Evolutionary conservation across 2,113 vertebrate species (phyloP), one percentile per base, ranked within the genome.

Genomic region (Oreochromis aureus): DNA sequence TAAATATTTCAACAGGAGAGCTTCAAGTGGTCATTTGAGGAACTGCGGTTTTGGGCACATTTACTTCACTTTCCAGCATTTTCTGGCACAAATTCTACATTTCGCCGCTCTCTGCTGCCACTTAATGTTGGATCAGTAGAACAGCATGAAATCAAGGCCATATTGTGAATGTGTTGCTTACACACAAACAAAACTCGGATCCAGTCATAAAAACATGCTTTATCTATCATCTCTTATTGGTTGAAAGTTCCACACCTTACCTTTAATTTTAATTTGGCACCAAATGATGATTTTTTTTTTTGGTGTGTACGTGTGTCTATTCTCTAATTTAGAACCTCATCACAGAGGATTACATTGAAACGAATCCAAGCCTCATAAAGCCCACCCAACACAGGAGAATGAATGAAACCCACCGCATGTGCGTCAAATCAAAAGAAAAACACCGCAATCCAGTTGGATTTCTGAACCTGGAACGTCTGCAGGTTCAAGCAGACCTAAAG

Each of bases 401-500:
- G 27, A 87, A 88, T 71, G 54, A 89, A 85, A 79, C 9, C 71
- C 88, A 55, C 83, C 54, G 59, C 81, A 69, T 41, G 55, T 83
- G 54, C 91, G 53, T 89, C 86, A 87, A 91, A 91, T 54, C 61
- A 87, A 92, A 93, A 92, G 83, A 88, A 91, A 93, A 93, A 84
- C 81, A 46, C 89, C 10, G 1, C 24, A 34, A 85, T 94, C 94
- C 91, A 85, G 90, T 92, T 92, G 83, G 83, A 84, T 80, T 87
- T 88, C 87, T 78, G 66, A 84, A 80, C 89, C 87, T 18, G 11
- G 54, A 61, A 39, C 11, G 83, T 94, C 89, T 89, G 86, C 91
- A 91, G 92, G 92, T 93, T 95, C 92, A 83, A 66, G 95, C 94
- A 92, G 94, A 94, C 87, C 91, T 87, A 59, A 94, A 36, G 94